Evolutionary conservation across 2,797 vertebrate genomes (phyloP).

Genomic region (Cichlasoma orientale): DNA sequence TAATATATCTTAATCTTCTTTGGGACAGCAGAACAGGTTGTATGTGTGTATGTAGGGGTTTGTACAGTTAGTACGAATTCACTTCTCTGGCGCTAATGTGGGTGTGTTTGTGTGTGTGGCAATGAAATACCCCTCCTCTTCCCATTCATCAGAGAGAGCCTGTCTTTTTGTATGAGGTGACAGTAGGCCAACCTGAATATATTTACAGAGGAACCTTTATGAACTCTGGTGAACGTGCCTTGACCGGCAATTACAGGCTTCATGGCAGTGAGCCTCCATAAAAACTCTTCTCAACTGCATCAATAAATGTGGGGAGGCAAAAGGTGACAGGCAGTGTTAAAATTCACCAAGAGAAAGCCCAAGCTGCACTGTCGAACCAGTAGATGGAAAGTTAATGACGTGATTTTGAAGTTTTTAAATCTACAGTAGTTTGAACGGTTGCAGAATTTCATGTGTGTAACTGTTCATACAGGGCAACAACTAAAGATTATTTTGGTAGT

Average conservation of each 20-base stretch:
- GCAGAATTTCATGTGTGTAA: background rate
- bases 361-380: background rate
- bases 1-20: conserved; percentile 58
- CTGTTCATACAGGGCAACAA: rapidly evolving
- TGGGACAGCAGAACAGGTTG: conserved; percentile 19
- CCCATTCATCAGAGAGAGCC: conserved; percentile 57
- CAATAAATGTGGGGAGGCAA: conserved; percentile 58
- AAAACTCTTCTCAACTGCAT: conserved; percentile 61
- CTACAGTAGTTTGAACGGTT: background rate
- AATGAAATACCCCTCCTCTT: conserved; percentile 27
- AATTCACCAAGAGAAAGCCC: conserved; percentile 35
- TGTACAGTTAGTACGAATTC: conserved; percentile 28
- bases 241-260: conserved; percentile 61
- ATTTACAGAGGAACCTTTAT: conserved; percentile 73
- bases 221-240: conserved; percentile 65
- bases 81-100: background rate
- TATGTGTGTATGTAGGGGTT: background rate
- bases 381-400: background rate
- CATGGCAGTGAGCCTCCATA: conserved; percentile 47
- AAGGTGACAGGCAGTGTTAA: conserved; percentile 43
- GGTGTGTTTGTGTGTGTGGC: conserved; percentile 11
- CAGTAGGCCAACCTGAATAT: conserved; percentile 64
- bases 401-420: conserved; percentile 12
- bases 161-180: conserved; percentile 55
- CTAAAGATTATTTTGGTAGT: too few relatives aligned